Percentiles rank a stretch among this genome's conserved stretches.
phyloP scores from a whole-genome alignment of 2,113 vertebrate genomes.

The Phylloscopus trochilus region DNA sequence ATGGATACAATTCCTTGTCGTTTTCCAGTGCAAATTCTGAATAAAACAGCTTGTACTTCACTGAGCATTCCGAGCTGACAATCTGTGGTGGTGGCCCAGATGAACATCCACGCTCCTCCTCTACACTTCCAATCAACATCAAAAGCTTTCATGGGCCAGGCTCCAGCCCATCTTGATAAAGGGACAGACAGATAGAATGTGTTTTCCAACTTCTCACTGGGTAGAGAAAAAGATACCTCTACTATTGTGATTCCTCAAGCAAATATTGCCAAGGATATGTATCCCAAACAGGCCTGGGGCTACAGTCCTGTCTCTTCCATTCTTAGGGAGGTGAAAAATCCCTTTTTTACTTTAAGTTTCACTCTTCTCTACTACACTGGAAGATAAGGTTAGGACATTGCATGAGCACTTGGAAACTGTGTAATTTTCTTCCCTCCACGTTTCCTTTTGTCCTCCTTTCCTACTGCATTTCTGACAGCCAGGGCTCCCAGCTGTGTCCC shows the following conservation, averaged over 20 bases:
- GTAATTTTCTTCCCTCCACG: neutral
- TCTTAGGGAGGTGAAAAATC: neutral
- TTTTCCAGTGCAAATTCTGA: neutral
- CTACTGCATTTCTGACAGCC: neutral
- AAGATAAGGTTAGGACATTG: neutral
- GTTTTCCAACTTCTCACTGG: neutral
- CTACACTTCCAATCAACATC: neutral
- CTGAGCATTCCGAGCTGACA: neutral
- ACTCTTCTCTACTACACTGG: neutral
- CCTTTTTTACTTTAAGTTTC: neutral
- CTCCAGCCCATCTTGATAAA: neutral
- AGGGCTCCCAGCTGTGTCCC: neutral
- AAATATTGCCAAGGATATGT: neutral
- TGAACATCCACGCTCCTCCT: neutral
- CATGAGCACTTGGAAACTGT: neutral
- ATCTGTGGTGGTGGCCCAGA: neutral
- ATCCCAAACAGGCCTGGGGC: neutral
- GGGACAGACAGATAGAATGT: neutral
- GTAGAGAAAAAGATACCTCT: neutral
- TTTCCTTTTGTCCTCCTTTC: neutral
- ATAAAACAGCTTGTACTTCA: neutral
- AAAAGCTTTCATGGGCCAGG: neutral
- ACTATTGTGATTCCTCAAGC: neutral
- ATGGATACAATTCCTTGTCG: neutral
- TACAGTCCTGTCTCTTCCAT: neutral